These are phyloP conservation scores for Perodicticus potto DNA, from an alignment of 2,797 vertebrate species.

Conservation along the genomic window DNA sequence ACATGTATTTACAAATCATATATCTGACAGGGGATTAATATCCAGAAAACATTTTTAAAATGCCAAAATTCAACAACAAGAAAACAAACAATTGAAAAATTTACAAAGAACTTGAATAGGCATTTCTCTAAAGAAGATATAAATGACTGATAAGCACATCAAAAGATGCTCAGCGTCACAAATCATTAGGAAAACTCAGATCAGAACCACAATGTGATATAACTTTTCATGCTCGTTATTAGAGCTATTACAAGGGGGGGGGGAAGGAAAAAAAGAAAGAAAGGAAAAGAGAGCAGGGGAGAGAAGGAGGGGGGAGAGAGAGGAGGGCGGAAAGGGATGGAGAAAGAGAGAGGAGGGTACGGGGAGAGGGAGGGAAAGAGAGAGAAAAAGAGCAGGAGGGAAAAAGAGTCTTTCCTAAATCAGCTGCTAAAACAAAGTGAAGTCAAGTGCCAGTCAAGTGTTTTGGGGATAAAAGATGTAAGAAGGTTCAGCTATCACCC, in stretches of 20 bases:
- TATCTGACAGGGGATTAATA: not conserved
- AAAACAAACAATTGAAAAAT: not conserved
- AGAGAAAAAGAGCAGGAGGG: not conserved
- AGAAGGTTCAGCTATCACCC: slow-evolving; percentile 42
- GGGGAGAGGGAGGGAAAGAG: not conserved
- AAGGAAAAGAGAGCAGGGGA: too few species aligned
- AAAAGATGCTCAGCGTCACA: not conserved
- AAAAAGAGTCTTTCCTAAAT: too few species aligned
- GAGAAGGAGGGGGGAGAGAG: too few species aligned
- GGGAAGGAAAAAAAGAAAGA: not conserved
- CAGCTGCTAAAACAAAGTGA: slow-evolving; percentile 50
- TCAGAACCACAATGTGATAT: not conserved
- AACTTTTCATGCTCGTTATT: not conserved
- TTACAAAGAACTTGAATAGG: not conserved
- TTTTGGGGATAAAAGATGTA: slow-evolving; percentile 62
- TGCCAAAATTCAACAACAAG: not conserved
- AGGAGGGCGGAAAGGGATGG: not conserved
- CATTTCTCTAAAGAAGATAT: not conserved
- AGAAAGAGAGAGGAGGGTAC: too few species aligned
- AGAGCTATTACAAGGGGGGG: not conserved
- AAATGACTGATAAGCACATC: not conserved
- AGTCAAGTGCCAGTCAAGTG: slow-evolving; percentile 67
- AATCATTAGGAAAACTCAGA: not conserved
- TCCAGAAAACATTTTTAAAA: not conserved
- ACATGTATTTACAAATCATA: not conserved